Evolutionary conservation across 2,797 vertebrate species (phyloP).

Genomic region (Podarcis lilfordi): DNA sequence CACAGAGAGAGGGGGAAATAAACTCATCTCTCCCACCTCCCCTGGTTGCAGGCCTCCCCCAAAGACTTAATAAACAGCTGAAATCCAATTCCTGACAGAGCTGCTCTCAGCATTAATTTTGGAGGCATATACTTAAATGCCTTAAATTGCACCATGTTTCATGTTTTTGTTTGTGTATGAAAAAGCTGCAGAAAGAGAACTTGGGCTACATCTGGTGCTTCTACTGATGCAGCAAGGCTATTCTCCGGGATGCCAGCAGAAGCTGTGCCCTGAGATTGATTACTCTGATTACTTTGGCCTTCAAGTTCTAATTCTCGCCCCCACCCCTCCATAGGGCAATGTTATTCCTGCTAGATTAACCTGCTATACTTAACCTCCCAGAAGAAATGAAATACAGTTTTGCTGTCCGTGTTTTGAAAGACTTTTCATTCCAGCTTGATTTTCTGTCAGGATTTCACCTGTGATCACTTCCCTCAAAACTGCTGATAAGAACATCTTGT

Average conservation of each 20-base stretch:
- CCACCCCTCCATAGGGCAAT: background rate
- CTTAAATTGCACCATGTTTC: background rate
- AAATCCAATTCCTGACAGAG: background rate
- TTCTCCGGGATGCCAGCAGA: constrained; percentile 27
- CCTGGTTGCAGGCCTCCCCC: background rate
- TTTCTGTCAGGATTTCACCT: background rate
- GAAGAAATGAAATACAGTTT: constrained; percentile 5
- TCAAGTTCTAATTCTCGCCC: constrained; percentile 1
- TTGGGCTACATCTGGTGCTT: constrained; percentile 7
- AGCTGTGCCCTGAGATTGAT: background rate
- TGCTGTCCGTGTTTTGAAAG: background rate
- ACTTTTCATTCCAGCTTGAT: constrained; percentile 1
- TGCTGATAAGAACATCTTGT: background rate
- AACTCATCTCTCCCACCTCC: background rate
- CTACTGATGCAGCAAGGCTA: background rate
- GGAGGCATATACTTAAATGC: background rate
- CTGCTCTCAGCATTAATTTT: constrained; percentile 12
- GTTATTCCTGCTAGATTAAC: constrained; percentile 30
- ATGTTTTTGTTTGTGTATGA: accelerated
- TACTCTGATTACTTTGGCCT: background rate
- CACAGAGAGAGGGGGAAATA: background rate
- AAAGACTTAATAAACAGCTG: constrained; percentile 18
- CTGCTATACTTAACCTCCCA: background rate
- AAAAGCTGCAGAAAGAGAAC: background rate
- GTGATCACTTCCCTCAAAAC: background rate